phyloP scores from a whole-genome alignment of 2,888 invertebrate genomes.

The Caenorhabditis plicata region DNA sequence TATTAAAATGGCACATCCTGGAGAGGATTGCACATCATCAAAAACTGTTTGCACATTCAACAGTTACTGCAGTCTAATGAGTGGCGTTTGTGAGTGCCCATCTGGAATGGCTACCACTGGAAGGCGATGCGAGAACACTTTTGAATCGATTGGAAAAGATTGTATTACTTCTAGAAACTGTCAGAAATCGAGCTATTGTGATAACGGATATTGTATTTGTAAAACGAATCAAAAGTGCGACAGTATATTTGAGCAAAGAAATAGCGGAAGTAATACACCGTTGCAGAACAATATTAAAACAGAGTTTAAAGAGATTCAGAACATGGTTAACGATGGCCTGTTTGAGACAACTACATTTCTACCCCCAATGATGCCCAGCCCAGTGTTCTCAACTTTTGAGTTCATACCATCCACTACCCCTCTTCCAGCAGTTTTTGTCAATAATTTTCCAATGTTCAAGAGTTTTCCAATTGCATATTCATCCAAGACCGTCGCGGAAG shows the following conservation, averaged over 20 bases:
- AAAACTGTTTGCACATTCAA: slow-evolving; percentile 48
- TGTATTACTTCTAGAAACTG: slow-evolving; percentile 55
- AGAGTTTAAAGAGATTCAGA: slow-evolving; percentile 20
- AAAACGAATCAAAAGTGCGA: slow-evolving; percentile 38
- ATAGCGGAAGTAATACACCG: slow-evolving; percentile 24
- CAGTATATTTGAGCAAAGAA: slow-evolving; percentile 26
- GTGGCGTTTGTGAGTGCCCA: slow-evolving; percentile 63
- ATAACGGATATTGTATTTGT: slow-evolving; percentile 59
- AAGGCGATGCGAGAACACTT: slow-evolving; percentile 48
- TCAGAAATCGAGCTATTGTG: slow-evolving; percentile 58
- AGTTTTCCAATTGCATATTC: slow-evolving; percentile 35
- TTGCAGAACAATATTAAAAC: slow-evolving; percentile 23
- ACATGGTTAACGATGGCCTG: slow-evolving; percentile 15
- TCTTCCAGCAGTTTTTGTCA: slow-evolving; percentile 15
- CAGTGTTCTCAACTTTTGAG: too few relatives aligned
- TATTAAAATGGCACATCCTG: slow-evolving; percentile 48
- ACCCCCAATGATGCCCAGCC: too few relatives aligned
- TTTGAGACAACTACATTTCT: slow-evolving; percentile 19
- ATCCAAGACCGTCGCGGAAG: slow-evolving; percentile 32
- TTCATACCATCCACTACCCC: slow-evolving; percentile 7
- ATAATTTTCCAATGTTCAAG: slow-evolving; percentile 13
- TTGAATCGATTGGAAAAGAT: slow-evolving; percentile 46
- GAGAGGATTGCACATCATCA: slow-evolving; percentile 46
- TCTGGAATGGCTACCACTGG: slow-evolving; percentile 49
- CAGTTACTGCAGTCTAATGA: slow-evolving; percentile 54